Evolutionary conservation across 2,797 vertebrate species (phyloP).

Genomic region (Bovichtus diacanthus): DNA sequence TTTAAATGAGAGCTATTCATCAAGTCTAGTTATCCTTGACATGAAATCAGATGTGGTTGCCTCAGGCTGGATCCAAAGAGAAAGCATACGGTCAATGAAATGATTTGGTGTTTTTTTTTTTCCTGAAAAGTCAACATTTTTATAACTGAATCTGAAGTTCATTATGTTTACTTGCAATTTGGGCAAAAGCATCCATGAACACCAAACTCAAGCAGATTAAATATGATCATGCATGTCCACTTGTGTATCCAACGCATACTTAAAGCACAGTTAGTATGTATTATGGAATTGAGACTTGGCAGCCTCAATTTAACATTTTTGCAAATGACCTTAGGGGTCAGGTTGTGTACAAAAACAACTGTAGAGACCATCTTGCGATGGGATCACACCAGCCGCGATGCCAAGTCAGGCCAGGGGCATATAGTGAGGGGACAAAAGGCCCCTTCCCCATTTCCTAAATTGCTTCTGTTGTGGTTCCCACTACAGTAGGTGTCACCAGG

Average conservation of each 20-base stretch:
- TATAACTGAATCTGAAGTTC: not conserved
- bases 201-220: not conserved
- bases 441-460: no score
- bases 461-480: no score
- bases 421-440: no score
- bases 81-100: slow-evolving; percentile 17
- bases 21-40: slow-evolving; percentile 50
- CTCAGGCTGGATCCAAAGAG: slow-evolving; percentile 26
- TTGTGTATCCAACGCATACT: not conserved
- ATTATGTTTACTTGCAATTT: not conserved
- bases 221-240: not conserved
- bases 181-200: not conserved
- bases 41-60: slow-evolving; percentile 45
- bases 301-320: not conserved
- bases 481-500: no score
- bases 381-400: no score
- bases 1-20: slow-evolving; percentile 62
- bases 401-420: no score
- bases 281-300: not conserved
- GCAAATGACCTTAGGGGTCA: not conserved
- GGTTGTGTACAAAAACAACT: not conserved
- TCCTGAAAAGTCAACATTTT: not conserved
- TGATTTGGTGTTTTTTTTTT: not conserved
- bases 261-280: not conserved
- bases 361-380: no score